A percentile compares a stretch with the other conserved stretches of the same genome.
Conservation (phyloP, 2,888 invertebrate genomes). For the Cyclophora punctaria region DNA sequence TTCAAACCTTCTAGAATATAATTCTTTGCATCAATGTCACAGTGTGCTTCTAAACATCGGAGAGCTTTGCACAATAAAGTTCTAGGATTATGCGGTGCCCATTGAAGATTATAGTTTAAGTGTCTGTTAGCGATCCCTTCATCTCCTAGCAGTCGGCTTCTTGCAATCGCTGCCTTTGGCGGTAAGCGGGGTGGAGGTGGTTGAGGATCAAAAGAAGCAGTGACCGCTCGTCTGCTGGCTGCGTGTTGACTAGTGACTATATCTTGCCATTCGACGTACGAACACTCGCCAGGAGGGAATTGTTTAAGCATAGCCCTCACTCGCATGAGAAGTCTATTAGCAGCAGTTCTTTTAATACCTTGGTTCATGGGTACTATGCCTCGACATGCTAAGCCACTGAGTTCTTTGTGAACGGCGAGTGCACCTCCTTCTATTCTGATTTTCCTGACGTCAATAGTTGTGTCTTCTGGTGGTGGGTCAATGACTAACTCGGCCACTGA, state of each 20-base stretch:
- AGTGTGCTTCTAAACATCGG: slow-evolving; percentile 46
- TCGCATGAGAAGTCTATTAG: slow-evolving; percentile 52
- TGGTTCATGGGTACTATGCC: slow-evolving; percentile 53
- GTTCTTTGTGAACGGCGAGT: slow-evolving; percentile 57
- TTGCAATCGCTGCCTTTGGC: slow-evolving; percentile 35
- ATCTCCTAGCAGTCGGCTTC: slow-evolving; percentile 48
- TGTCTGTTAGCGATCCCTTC: slow-evolving; percentile 38
- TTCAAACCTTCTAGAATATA: slow-evolving; percentile 42
- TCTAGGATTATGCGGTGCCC: slow-evolving; percentile 36
- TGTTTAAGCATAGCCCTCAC: slow-evolving; percentile 55
- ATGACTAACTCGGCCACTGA: slow-evolving; percentile 36
- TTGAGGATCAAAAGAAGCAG: slow-evolving; percentile 59
- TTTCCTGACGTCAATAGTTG: slow-evolving; percentile 38
- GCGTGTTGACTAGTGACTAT: slow-evolving; percentile 56
- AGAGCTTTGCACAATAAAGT: slow-evolving; percentile 45
- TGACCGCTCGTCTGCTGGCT: slow-evolving; percentile 54
- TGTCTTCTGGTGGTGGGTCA: slow-evolving; percentile 34
- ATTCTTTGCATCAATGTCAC: slow-evolving; percentile 37
- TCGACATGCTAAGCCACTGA: slow-evolving; percentile 46
- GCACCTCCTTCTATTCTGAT: slow-evolving; percentile 57
- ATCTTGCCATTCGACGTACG: slow-evolving; percentile 52
- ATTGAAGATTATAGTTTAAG: slow-evolving; percentile 34
- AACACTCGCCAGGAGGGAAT: slow-evolving; percentile 48
- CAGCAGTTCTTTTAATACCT: slow-evolving; percentile 59
- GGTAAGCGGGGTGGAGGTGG: slow-evolving; percentile 35